Evolutionary conservation across 2,113 vertebrate species (phyloP), one percentile per base, ranked within the genome.

Genomic region (Lasiurus cinereus): DNA sequence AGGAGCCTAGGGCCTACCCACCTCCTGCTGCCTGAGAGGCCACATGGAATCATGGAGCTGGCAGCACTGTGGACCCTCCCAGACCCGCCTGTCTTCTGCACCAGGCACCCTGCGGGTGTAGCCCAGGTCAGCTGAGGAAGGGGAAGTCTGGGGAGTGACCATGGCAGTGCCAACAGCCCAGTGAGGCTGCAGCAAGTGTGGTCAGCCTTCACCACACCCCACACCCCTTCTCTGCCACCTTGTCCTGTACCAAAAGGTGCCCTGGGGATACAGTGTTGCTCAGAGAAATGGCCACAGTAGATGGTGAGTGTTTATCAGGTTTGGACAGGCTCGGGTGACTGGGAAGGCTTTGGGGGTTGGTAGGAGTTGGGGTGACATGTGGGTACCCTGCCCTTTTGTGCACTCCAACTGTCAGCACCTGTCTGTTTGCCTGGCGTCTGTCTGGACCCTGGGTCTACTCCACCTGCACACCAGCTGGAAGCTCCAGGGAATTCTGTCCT

Each of bases 101-200:
- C 0, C 0, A 54, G 36, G 36, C 15, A 43, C 21, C 64, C 69
- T 70, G 46, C 11, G 21, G 94, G 36, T 64, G 39, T 74, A 33
- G 78, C 74, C 36, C 9, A 22, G 12, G n/a, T 39, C 1, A 1
- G 5, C n/a, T 24, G 52, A 33, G 83, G 46, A 39, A 36, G 62
- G 52, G 50, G 48, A 39, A 39, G 27, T 39, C 93, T 86, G 66
- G 18, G 64, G 54, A 69, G 27, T 0, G 0, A n/a, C 6, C 11
- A 1, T 7, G 13, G 84, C 74, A 6, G 0, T 1, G 18, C n/a
- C 24, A 1, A n/a, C 0, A 0, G 19, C 9, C 59, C 48, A 62
- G 18, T 2, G 9, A 24, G n/a, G 39, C 27, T 2, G 27, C 19
- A 1, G 16, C 11, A 31, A 79, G 59, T 27, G 5, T 3, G 19